phyloP scores from a whole-genome alignment of 2,113 vertebrate genomes.

The Phyllostomus discolor region DNA sequence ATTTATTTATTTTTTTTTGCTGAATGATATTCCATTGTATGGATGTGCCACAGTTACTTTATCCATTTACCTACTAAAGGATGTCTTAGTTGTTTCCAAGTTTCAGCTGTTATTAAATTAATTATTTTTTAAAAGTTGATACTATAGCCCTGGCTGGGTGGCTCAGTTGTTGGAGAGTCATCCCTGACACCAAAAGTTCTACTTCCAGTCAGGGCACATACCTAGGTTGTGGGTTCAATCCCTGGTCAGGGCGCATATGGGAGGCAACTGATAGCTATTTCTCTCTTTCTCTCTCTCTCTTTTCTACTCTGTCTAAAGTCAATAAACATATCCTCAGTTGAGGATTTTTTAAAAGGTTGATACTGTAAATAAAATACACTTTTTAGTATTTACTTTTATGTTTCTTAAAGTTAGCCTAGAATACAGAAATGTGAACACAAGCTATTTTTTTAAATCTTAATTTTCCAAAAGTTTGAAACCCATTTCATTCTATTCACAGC shows the following conservation, averaged over 20 bases:
- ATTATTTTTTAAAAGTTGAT: neutral
- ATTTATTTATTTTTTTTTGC: too few relatives aligned
- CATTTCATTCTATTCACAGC: neutral
- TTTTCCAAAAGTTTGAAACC: neutral
- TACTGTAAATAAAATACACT: neutral
- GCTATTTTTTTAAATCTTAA: neutral
- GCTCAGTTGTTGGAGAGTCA: too few relatives aligned
- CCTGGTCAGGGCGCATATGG: too few relatives aligned
- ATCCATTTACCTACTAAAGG: neutral
- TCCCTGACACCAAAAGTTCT: too few relatives aligned
- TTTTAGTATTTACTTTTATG: neutral
- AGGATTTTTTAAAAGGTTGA: neutral
- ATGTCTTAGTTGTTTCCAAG: neutral
- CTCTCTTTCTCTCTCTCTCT: too few relatives aligned
- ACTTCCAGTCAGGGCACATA: too few relatives aligned
- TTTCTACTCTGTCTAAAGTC: too few relatives aligned
- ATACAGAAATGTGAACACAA: neutral
- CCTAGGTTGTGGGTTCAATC: too few relatives aligned
- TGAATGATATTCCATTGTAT: neutral
- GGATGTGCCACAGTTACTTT: neutral
- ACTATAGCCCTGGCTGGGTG: neutral
- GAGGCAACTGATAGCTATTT: too few relatives aligned
- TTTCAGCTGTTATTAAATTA: neutral
- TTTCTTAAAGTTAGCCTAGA: neutral
- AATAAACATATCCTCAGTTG: too few relatives aligned